Evolutionary conservation across 2,797 vertebrate genomes (phyloP).

Genomic region (Epinephelus coioides): DNA sequence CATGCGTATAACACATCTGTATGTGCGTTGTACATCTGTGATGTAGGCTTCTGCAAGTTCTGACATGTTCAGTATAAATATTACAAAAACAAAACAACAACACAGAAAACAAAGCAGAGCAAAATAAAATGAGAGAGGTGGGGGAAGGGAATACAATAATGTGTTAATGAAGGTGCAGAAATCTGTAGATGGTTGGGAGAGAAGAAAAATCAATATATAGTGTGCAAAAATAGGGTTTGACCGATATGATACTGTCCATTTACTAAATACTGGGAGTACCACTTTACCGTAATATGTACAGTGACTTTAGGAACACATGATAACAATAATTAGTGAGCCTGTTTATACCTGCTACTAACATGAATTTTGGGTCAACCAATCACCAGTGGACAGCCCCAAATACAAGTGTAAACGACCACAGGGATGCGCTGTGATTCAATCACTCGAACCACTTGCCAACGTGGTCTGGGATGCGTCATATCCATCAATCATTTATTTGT

Average conservation of each 20-base stretch:
- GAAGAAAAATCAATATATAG: neutral
- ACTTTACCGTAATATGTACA: neutral
- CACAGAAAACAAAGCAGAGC: slow-evolving; percentile 55
- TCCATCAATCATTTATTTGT: no score
- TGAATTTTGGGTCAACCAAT: no score
- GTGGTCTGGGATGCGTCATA: no score
- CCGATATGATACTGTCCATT: slow-evolving; percentile 40
- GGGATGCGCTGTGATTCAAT: no score
- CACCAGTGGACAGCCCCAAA: no score
- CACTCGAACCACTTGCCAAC: no score
- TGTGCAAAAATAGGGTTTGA: slow-evolving; percentile 49
- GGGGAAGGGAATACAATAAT: neutral
- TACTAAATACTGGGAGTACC: neutral
- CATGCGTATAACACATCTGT: slow-evolving; percentile 42
- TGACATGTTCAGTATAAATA: slow-evolving; percentile 85
- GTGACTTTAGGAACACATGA: neutral
- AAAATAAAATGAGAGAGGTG: slow-evolving; percentile 15
- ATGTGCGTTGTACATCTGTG: slow-evolving; percentile 66
- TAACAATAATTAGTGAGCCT: neutral
- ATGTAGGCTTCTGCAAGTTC: slow-evolving; percentile 80
- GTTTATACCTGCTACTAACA: no score
- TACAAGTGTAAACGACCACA: no score
- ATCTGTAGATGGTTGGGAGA: slow-evolving; percentile 24
- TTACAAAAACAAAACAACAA: slow-evolving; percentile 74
- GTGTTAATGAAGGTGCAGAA: slow-evolving; percentile 24